Evolutionary conservation across 2,113 vertebrate species (phyloP).

Genomic region (Ceyx margarethae): DNA sequence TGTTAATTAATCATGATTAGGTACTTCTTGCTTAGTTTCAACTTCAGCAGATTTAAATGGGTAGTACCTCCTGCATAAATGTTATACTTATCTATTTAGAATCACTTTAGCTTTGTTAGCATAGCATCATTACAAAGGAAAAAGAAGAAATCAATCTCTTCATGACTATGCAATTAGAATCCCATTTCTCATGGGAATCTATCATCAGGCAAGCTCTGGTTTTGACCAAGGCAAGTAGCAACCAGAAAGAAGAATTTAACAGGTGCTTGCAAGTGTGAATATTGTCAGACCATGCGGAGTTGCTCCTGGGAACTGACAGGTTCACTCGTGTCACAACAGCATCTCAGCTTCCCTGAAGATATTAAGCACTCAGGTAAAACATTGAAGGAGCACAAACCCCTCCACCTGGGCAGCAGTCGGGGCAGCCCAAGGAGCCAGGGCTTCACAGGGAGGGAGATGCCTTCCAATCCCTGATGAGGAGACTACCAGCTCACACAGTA

Average conservation of each 20-base stretch:
- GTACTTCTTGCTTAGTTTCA: neutral
- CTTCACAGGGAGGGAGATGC: neutral
- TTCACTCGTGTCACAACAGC: neutral
- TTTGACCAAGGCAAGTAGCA: neutral
- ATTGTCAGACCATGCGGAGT: rapidly evolving
- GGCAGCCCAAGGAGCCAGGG: neutral
- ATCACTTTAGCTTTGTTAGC: neutral
- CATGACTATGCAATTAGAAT: rapidly evolving
- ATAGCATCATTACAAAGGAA: neutral
- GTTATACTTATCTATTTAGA: neutral
- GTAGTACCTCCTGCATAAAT: neutral
- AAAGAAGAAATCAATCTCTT: neutral
- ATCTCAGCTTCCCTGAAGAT: neutral
- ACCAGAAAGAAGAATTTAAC: neutral
- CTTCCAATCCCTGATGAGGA: neutral
- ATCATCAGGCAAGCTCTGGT: neutral
- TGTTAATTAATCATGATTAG: neutral
- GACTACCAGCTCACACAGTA: neutral
- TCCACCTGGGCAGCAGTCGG: neutral
- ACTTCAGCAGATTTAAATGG: neutral
- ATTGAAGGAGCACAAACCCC: neutral
- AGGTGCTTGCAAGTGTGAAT: neutral
- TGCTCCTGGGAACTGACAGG: neutral
- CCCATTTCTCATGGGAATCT: neutral
- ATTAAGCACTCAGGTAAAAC: rapidly evolving